Evolutionary conservation across 2,797 vertebrate species (phyloP), one percentile per base, ranked within the genome.

Genomic region (Crocodylus rhombifer): DNA sequence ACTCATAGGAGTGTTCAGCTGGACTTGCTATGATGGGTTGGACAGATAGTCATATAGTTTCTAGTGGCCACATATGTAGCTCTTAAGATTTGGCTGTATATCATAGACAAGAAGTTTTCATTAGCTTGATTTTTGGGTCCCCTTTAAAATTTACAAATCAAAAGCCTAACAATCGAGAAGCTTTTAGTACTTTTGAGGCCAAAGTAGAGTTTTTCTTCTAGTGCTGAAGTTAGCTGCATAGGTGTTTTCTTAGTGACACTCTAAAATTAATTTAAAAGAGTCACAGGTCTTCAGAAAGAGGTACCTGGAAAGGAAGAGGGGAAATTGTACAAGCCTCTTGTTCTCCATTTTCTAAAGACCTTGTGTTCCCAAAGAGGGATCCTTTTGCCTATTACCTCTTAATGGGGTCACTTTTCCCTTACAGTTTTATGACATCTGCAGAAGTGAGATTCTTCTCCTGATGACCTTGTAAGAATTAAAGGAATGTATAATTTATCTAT

Each of bases 1-100:
- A 55, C 23, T 55, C 55, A 36, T 77, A 86, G 33, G 21, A 57
- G 62, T 17, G 14, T 75, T n/a, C 36, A 11, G 14, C 21, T 5
- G 4, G 7, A 61, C 60, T 13, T 61, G 57, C 3, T 20, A 4
- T 56, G n/a, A 0, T 7, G 23, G 7, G 26, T 2, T 56, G 7
- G 28, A n/a, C 23, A 9, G 8, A 17, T 63, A 7, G 14, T 75
- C 21, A 14, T 42, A 23, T 21, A 8, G 67, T 42, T 36, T 42
- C 30, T 9, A 51, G 42, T 42, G 12, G 20, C 21, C 33, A 71
- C 18, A 26, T 42, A 12, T 4, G 33, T 79, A 23, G 7, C 74
- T 73, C 80, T 58, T 83, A 23, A 55, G 56, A 88, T 78, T 0
- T 0, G 20, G 57, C 55, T 14, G 1, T 78, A 91, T 93, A 15